phyloP scores from a whole-genome alignment of 2,797 vertebrate genomes.

The Avahi laniger region DNA sequence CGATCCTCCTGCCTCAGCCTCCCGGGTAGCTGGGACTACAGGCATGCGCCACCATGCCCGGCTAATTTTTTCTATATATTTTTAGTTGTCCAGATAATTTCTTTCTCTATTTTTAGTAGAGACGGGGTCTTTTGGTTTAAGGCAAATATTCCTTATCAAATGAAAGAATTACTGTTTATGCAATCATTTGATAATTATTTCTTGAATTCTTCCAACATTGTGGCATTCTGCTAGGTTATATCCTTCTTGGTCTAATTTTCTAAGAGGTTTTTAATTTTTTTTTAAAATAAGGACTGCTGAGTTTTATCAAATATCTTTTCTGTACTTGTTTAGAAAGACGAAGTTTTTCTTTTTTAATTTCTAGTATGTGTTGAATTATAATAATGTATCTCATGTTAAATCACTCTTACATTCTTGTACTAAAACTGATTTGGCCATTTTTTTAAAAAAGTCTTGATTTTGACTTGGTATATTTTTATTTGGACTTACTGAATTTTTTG shows the following conservation, averaged over 20 bases:
- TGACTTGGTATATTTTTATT: neutral
- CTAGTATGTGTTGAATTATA: neutral
- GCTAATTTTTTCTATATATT: no score
- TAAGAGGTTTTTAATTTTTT: neutral
- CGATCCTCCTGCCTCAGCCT: no score
- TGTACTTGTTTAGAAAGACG: neutral
- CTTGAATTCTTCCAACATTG: neutral
- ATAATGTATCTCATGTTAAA: neutral
- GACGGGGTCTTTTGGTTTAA: neutral
- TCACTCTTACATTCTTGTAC: neutral
- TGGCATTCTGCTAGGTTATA: neutral
- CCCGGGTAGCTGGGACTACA: no score
- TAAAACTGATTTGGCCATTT: neutral
- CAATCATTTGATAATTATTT: neutral
- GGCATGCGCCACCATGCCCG: no score
- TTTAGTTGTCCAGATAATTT: no score
- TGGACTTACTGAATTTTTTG: neutral
- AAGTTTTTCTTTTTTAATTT: neutral
- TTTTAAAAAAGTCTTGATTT: neutral
- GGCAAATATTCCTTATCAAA: constrained; percentile 6
- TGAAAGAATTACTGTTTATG: neutral
- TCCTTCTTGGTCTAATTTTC: neutral
- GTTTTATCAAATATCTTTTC: neutral
- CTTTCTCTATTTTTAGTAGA: no score
- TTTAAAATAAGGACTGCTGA: neutral